These are phyloP conservation scores for Mactra quadrangularis DNA, from an alignment of 1,140 invertebrate genomes.

Conservation along the genomic window DNA sequence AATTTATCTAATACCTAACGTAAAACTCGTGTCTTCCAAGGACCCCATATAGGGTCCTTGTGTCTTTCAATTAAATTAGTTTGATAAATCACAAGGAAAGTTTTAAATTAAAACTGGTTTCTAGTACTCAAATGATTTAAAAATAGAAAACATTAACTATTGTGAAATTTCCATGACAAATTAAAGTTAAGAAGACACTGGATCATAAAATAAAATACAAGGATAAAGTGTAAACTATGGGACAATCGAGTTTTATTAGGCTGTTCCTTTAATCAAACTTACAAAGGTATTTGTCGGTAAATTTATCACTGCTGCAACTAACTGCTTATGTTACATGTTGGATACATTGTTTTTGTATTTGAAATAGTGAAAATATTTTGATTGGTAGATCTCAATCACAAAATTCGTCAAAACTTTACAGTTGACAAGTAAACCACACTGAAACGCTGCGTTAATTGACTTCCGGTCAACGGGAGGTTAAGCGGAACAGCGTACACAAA, in stretches of 20 bases:
- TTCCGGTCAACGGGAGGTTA: conserved; percentile 34
- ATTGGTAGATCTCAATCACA: background rate
- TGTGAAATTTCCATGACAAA: too few relatives aligned
- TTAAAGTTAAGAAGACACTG: too few relatives aligned
- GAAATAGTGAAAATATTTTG: background rate
- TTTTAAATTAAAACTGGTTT: too few relatives aligned
- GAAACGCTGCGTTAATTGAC: background rate
- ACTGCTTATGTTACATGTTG: background rate
- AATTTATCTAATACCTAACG: too few relatives aligned
- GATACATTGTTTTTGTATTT: background rate
- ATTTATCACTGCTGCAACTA: background rate
- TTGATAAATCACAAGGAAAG: too few relatives aligned
- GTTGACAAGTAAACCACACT: background rate
- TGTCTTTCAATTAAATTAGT: too few relatives aligned
- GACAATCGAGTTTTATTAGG: background rate
- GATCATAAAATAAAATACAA: too few relatives aligned
- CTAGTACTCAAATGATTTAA: too few relatives aligned
- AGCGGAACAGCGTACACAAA: conserved; percentile 53
- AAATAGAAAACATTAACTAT: too few relatives aligned
- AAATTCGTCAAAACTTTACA: background rate
- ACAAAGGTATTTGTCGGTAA: conserved; percentile 27
- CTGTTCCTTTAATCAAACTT: background rate
- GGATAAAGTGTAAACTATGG: too few relatives aligned
- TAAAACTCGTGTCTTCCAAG: too few relatives aligned
- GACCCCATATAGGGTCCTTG: too few relatives aligned